Percentiles rank a stretch among this genome's conserved stretches.
Evolutionary conservation across 2,888 invertebrate genomes (phyloP).

Genomic region (Helleia helle): DNA sequence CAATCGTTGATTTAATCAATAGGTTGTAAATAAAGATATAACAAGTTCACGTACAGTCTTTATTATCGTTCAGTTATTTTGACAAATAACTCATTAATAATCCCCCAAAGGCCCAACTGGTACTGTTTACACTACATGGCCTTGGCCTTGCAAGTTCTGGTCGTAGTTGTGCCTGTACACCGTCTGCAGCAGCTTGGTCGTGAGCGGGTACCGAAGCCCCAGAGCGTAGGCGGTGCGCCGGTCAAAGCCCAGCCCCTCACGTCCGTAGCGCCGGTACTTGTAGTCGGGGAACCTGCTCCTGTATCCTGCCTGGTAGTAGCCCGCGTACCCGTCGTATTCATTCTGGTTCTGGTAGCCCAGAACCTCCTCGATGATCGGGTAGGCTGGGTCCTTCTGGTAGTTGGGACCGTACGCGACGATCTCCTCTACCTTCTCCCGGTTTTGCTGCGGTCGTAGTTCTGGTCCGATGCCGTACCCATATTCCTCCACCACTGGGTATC

Average conservation of each 20-base stretch:
- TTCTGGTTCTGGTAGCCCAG: neutral
- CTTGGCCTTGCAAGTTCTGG: too few relatives aligned
- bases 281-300: neutral
- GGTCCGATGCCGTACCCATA: neutral
- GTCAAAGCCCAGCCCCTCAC: slow-evolving; percentile 24
- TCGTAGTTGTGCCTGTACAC: slow-evolving; percentile 8
- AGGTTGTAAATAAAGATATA: too few relatives aligned
- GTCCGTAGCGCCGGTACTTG: slow-evolving; percentile 12
- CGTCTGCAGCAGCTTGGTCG: slow-evolving; percentile 14
- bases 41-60: too few relatives aligned
- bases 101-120: too few relatives aligned
- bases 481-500: neutral
- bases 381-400: too few relatives aligned
- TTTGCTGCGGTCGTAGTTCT: neutral
- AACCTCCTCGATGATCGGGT: neutral
- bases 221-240: slow-evolving; percentile 15
- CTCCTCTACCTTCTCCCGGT: neutral
- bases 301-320: neutral
- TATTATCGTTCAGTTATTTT: too few relatives aligned
- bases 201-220: slow-evolving; percentile 19
- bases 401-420: too few relatives aligned
- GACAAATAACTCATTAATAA: too few relatives aligned
- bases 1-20: too few relatives aligned
- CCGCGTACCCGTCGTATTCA: neutral
- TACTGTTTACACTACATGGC: too few relatives aligned